Conservation (phyloP, 2,888 invertebrate species). For the Tinea trinotella region DNA sequence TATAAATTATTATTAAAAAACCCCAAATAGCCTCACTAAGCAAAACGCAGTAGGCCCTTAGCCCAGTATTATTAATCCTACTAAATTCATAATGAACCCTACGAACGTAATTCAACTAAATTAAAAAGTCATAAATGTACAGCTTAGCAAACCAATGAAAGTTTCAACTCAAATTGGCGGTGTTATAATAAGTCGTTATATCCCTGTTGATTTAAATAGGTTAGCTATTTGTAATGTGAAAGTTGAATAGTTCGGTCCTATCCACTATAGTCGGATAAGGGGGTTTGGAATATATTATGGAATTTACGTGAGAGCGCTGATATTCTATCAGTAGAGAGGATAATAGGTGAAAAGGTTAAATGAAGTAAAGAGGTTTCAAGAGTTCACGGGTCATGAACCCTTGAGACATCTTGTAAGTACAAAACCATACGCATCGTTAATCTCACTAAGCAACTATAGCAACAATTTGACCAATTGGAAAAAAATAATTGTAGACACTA, state of each 20-base stretch:
- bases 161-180: not conserved
- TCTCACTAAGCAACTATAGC: too few relatives aligned
- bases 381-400: too few relatives aligned
- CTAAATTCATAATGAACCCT: not conserved
- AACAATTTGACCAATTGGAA: too few relatives aligned
- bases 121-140: not conserved
- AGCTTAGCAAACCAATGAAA: too few relatives aligned
- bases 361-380: too few relatives aligned
- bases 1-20: constrained; percentile 9
- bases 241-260: constrained; percentile 10
- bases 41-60: constrained; percentile 10
- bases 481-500: too few relatives aligned
- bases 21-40: constrained; percentile 5
- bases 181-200: not conserved
- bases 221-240: not conserved
- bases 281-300: constrained; percentile 18
- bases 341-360: not conserved
- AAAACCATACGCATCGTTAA: too few relatives aligned
- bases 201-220: not conserved
- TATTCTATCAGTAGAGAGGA: not conserved
- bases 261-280: constrained; percentile 13
- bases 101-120: not conserved
- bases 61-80: constrained; percentile 10
- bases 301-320: constrained; percentile 17
- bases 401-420: too few relatives aligned